Percentiles rank a stretch among this genome's conserved stretches.
These are phyloP conservation scores for Dryobotodes eremita DNA, from an alignment of 2,888 invertebrate species.

Conservation along the genomic window DNA sequence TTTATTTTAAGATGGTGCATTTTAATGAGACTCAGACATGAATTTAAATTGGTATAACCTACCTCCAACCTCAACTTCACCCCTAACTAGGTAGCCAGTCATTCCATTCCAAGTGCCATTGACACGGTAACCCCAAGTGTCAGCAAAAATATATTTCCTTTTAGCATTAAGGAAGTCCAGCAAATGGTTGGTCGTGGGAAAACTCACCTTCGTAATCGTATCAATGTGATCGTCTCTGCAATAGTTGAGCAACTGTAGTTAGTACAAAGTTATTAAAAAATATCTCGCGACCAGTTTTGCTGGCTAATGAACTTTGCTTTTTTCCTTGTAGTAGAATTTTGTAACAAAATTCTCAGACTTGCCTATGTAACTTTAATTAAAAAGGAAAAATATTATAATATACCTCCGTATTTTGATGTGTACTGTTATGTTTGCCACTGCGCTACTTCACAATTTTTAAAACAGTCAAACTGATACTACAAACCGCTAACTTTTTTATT, in stretches of 20 bases:
- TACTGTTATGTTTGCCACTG: conserved; percentile 16
- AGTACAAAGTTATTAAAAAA: conserved; percentile 18
- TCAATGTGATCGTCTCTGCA: conserved; percentile 89
- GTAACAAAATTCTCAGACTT: conserved; percentile 26
- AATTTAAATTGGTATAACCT: conserved; percentile 25
- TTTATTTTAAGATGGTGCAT: neutral
- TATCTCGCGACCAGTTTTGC: conserved; percentile 5
- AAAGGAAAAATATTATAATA: neutral
- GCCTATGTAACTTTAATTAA: neutral
- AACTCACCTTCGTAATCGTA: conserved; percentile 92
- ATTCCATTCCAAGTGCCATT: conserved; percentile 92
- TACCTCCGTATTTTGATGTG: neutral
- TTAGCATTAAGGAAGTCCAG: conserved; percentile 90
- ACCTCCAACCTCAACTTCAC: conserved; percentile 92
- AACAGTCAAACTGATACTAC: neutral
- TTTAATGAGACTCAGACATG: neutral
- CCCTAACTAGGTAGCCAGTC: conserved; percentile 91
- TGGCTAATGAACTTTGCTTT: conserved; percentile 26
- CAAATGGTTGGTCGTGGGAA: conserved; percentile 90
- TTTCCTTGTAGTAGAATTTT: conserved; percentile 18
- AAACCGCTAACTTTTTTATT: conserved; percentile 24
- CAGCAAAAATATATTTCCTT: conserved; percentile 88
- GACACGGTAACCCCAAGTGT: conserved; percentile 92
- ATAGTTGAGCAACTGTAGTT: conserved; percentile 50
- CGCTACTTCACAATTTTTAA: conserved; percentile 15